Base-by-base conservation (phyloP, 2,888 invertebrate genomes). In the Aspidiotus rigidus region DNA sequence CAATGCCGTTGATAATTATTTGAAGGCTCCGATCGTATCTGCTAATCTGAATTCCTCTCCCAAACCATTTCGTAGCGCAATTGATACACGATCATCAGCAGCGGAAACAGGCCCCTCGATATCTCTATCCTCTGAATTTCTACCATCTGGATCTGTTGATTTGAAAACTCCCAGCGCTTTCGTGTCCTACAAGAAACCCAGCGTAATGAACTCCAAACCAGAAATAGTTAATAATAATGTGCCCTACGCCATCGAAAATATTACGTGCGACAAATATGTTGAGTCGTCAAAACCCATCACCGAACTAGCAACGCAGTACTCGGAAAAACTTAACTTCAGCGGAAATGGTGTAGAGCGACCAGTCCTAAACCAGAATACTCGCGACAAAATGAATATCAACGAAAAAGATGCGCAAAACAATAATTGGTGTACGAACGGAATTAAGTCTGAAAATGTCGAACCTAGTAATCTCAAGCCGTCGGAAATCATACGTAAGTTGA, bases 111-210 rank as follows among this genome's bases (percentile, higher is more conserved):
- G 11, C 28, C 8, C 17, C 1, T 10, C 59, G 7, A 9, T 39
- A 13, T 17, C 16, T 11, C 9, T 28, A 7, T 17, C 56, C n/a
- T 55, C 56, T 5, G 49, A 49, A n/a, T 11, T 13, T n/a, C 70
- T 72, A 49, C 72, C 72, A 17, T 71, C 72, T 1, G 71, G 71
- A 28, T 70, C 72, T 11, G 54, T 69, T 1, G 72, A 72, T 41
- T 71, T 73, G 64, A 72, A 71, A 40, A 69, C 73, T 15, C 73
- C 73, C 0, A 70, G 71, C 11, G 66, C 72, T 17, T 73, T 72
- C 11, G 49, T 69, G 17, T 62, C 59, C 5, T 64, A 67, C 8
- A 71, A 59, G 39, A 63, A 54, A 62, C 28, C 44, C 2, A 57
- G 41, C 28, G 57, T 2, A 17, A n/a, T 13, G 5, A 49, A 40